Evolutionary conservation across 2,113 vertebrate species (phyloP).

Genomic region (Microcebus murinus): DNA sequence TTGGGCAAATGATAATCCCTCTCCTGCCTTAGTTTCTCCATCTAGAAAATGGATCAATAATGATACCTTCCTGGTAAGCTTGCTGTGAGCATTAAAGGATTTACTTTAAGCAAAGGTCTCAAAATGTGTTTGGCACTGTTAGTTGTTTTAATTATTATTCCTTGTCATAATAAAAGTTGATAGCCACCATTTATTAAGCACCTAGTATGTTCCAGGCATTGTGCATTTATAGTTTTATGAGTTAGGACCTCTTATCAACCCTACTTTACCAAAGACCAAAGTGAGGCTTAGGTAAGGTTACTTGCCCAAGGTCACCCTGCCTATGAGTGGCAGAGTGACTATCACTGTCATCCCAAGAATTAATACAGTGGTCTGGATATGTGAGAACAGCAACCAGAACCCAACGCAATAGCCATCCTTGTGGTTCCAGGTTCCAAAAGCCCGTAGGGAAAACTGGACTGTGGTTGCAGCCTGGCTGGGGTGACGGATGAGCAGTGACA

Average conservation of each 20-base stretch:
- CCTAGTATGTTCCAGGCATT: not conserved
- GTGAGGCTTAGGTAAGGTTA: not conserved
- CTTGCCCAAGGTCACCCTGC: not conserved
- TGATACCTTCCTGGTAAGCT: not conserved
- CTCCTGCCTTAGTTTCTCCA: not conserved
- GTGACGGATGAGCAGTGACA: slow-evolving; percentile 20
- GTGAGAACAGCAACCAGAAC: not conserved
- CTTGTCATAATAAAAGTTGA: not conserved
- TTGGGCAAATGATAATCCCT: not conserved
- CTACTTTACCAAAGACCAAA: not conserved
- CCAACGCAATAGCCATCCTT: not conserved
- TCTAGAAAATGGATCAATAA: not conserved
- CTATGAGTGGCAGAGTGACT: not conserved
- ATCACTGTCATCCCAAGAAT: not conserved
- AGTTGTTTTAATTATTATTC: not conserved
- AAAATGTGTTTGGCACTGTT: not conserved
- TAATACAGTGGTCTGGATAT: not conserved
- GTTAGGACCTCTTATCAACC: not conserved
- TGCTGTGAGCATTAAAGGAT: not conserved
- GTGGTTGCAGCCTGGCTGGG: not conserved
- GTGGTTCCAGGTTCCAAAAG: not conserved
- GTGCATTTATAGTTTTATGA: not conserved
- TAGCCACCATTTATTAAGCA: not conserved
- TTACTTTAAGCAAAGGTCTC: not conserved
- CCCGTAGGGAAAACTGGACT: too few relatives aligned